Evolutionary conservation across 1,140 invertebrate genomes (phyloP).

Genomic region (Belonocnema kinseyi): DNA sequence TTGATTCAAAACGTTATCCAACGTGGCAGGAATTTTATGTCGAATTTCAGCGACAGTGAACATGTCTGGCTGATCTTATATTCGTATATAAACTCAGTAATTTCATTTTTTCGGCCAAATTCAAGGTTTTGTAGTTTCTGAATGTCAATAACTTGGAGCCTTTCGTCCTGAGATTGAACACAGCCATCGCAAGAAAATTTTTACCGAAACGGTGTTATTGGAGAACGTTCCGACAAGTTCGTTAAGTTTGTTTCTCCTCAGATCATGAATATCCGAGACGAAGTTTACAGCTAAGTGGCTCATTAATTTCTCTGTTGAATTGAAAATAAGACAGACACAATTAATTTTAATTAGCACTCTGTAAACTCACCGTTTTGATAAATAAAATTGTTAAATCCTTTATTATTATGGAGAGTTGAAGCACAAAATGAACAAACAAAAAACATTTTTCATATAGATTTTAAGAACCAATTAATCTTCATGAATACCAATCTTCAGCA

Average conservation of each 20-base stretch:
- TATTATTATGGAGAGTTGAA: no score
- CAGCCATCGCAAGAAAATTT: not conserved
- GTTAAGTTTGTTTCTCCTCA: not conserved
- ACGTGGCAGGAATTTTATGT: not conserved
- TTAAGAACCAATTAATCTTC: no score
- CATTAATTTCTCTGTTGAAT: not conserved
- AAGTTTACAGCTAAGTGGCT: conserved; percentile 9
- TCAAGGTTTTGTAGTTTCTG: not conserved
- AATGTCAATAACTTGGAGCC: not conserved
- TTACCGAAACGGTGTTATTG: not conserved
- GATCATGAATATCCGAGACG: conserved; percentile 4
- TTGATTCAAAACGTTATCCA: conserved; percentile 14
- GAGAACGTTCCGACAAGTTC: conserved; percentile 1
- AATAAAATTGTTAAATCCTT: no score
- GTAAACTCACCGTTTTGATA: no score
- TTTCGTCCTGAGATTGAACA: not conserved
- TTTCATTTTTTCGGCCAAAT: not conserved
- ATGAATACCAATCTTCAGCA: no score
- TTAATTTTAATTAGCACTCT: no score
- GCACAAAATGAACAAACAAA: no score
- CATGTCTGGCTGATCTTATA: not conserved
- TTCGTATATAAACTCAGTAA: not conserved
- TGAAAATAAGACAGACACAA: no score
- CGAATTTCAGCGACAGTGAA: not conserved
- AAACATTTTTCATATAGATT: no score